Conservation (phyloP, 2,797 vertebrate genomes). For the Molossus molossus region DNA sequence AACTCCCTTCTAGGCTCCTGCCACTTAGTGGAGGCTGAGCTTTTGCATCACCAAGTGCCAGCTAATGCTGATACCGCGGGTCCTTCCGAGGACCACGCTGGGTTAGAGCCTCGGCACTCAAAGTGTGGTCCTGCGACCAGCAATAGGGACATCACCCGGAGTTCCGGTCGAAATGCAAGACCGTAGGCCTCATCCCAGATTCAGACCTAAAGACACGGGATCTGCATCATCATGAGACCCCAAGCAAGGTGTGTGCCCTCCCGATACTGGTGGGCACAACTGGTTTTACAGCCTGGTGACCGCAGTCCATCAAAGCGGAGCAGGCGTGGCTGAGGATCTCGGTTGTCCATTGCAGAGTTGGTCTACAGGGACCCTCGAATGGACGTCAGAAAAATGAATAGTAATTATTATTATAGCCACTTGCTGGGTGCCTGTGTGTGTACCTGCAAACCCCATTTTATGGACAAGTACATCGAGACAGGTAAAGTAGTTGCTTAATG, state of each 20-base stretch:
- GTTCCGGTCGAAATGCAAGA: neutral
- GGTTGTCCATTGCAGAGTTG: neutral
- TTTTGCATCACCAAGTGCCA: neutral
- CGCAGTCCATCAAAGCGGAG: neutral
- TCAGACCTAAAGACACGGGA: neutral
- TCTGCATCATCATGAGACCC: neutral
- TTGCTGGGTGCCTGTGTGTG: neutral
- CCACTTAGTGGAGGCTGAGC: neutral
- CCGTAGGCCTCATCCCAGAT: neutral
- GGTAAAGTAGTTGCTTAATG: neutral
- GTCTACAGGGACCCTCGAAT: neutral
- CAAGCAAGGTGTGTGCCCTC: neutral
- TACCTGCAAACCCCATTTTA: neutral
- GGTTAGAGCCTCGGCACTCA: neutral
- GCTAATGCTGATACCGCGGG: neutral
- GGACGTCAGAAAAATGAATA: slow-evolving; percentile 15
- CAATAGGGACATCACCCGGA: neutral
- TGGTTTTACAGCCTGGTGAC: neutral
- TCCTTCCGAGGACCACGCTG: neutral
- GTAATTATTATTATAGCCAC: neutral
- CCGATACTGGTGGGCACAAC: neutral
- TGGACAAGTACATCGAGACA: neutral
- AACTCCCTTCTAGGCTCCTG: neutral
- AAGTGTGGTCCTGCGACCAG: neutral
- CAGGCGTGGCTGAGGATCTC: neutral